Evolutionary conservation across 2,113 vertebrate genomes (phyloP), one percentile per base, ranked within the genome.

Genomic region (Pomatostomus ruficeps): DNA sequence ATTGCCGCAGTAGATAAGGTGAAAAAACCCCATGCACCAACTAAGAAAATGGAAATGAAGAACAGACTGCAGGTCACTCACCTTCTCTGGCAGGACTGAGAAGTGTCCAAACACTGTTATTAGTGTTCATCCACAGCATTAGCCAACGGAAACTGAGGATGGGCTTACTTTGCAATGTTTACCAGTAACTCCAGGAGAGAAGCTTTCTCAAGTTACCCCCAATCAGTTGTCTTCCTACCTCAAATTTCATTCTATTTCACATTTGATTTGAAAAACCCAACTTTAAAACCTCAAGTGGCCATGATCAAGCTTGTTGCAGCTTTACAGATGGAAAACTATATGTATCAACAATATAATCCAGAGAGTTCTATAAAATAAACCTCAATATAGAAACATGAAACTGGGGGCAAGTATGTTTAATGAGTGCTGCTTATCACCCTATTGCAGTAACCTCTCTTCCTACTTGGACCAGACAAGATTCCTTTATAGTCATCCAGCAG

Each of bases 21-120:
- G 5, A 33, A 79, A 54, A 58, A 40, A 1, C 0, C 3, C 4
- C n/a, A n/a, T 36, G 16, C 51, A 85, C 4, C 36, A 33, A 35
- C 10, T 57, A 73, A 73, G 19, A 75, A 8, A 43, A 83, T 6
- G 18, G 18, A 81, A 75, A 84, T 3, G 3, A 66, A 58, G 38
- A 71, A 13, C 1, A 10, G 57, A 58, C 13, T 51, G 35, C 15
- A 80, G 51, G 18, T 51, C 57, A 82, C 3, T 13, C 10, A 40
- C 8, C 45, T 57, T 57, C 40, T 65, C 54, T 68, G 54, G 17
- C 11, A 83, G 46, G 36, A 12, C 42, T 54, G 18, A 52, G 59
- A 78, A 66, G 24, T 21, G 10, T 57, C 31, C 31, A 74, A 65
- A 46, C 21, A 71, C 13, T 36, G 17, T 33, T 31, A 26, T 0